Conservation (phyloP, 2,113 vertebrate species). For the Cranoglanis bouderius region DNA sequence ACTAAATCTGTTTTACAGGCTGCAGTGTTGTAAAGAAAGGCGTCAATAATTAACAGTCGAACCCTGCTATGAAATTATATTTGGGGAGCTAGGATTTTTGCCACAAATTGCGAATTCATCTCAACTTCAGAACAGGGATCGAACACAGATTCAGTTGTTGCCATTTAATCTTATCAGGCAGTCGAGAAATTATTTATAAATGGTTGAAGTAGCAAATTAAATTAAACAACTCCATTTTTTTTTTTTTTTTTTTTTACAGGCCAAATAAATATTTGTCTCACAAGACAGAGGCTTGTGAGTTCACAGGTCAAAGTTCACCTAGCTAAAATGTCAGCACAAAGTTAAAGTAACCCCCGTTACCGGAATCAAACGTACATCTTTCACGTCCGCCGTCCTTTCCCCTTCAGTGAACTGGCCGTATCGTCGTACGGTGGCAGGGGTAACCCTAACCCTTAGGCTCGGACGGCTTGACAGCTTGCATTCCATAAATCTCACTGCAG, state of each 20-base stretch:
- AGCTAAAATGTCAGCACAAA: neutral
- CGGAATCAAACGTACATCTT: neutral
- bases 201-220: neutral
- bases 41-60: neutral
- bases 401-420: neutral
- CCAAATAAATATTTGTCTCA: neutral
- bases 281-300: neutral
- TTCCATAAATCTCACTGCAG: no score
- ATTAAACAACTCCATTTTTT: neutral
- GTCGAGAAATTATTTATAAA: neutral
- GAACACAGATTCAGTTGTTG: neutral
- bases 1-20: neutral
- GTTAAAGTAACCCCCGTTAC: neutral
- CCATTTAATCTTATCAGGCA: neutral
- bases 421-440: neutral
- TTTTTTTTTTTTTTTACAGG: neutral
- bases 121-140: neutral
- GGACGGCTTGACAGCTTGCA: no score
- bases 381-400: neutral
- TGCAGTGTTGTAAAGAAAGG: neutral
- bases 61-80: neutral
- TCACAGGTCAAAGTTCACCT: neutral
- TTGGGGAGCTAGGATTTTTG: neutral
- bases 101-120: neutral
- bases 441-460: no score